phyloP scores from a whole-genome alignment of 1,140 invertebrate species.

The Dreissena polymorpha region DNA sequence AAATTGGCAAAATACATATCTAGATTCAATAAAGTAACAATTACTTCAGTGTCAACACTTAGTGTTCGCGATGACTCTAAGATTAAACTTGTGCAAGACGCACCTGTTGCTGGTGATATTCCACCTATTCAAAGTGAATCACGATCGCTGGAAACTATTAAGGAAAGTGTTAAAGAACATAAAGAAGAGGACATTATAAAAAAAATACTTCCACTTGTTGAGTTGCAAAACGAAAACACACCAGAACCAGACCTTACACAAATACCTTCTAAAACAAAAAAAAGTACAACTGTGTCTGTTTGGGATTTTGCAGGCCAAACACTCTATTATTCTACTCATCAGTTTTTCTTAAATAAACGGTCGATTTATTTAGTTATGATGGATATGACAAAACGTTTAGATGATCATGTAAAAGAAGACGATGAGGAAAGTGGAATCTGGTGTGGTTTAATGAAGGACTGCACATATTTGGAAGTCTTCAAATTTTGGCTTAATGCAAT shows the following conservation, averaged over 20 bases:
- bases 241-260: background rate
- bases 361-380: background rate
- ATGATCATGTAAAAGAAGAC: background rate
- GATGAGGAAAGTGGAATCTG: background rate
- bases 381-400: background rate
- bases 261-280: background rate
- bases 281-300: background rate
- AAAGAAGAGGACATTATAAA: background rate
- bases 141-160: too few relatives aligned
- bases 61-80: background rate
- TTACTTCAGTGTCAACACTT: background rate
- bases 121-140: background rate
- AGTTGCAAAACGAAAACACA: background rate
- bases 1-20: background rate
- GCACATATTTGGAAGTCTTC: background rate
- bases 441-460: background rate
- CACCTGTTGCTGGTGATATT: background rate
- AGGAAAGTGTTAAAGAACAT: background rate
- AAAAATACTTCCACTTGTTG: background rate
- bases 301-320: constrained; percentile 3
- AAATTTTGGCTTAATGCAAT: constrained; percentile 5
- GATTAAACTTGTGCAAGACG: background rate
- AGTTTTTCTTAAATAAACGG: background rate
- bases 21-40: background rate
- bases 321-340: background rate